These are phyloP conservation scores for Drosophila nr. perissopoda DNA, from an alignment of 2,888 invertebrate genomes.

Conservation along the genomic window DNA sequence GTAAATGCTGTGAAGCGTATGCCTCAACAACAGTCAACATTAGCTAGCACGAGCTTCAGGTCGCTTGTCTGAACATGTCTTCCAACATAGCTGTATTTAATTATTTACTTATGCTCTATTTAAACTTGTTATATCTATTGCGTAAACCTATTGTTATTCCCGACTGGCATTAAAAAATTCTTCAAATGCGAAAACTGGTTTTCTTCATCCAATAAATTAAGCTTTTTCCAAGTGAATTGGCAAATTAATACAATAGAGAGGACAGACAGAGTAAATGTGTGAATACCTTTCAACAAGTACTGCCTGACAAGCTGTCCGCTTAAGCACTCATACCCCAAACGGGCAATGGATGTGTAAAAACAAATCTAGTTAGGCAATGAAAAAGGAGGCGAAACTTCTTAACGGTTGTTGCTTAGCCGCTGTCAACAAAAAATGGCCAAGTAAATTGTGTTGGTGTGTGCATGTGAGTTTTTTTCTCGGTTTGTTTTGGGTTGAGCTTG, in stretches of 20 bases:
- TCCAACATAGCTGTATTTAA: not conserved
- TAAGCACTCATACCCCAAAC: slow-evolving; percentile 19
- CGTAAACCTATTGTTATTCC: too few species aligned
- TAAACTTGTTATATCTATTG: not conserved
- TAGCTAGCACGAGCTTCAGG: not conserved
- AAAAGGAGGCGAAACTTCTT: slow-evolving; percentile 74
- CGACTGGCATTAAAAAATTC: too few species aligned
- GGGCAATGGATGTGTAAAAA: slow-evolving; percentile 44
- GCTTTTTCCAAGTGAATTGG: not conserved
- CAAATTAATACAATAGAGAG: not conserved
- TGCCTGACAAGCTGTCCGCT: slow-evolving; percentile 14
- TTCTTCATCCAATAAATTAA: too few species aligned
- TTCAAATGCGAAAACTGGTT: too few species aligned
- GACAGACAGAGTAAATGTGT: not conserved
- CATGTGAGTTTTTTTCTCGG: not conserved
- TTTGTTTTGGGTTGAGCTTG: not conserved
- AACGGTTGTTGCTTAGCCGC: slow-evolving; percentile 58
- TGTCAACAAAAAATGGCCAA: slow-evolving; percentile 49
- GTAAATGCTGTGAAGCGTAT: not conserved
- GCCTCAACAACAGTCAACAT: not conserved
- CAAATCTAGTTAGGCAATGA: slow-evolving; percentile 72
- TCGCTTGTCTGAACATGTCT: not conserved
- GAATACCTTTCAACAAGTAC: not conserved
- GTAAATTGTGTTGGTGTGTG: slow-evolving; percentile 56
- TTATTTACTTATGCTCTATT: not conserved